A percentile compares a stretch with the other conserved stretches of the same genome.
Conservation (phyloP, 35 echinoderm and acorn worm genomes). For the Amphiura filiformis region DNA sequence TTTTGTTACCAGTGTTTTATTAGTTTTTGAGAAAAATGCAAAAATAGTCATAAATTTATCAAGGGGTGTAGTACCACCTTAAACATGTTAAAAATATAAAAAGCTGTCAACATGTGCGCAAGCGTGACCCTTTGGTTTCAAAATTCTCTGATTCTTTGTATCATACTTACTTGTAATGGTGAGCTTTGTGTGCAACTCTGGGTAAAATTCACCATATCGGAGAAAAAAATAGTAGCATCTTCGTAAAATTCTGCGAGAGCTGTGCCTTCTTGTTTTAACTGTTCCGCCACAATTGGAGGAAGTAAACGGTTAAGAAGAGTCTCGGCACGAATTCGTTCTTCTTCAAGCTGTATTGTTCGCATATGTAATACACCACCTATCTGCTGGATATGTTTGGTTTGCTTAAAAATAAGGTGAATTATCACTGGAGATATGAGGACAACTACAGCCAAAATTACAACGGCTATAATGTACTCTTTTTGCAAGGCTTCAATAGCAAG, state of each 20-base stretch:
- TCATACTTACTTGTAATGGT: conserved; percentile 70
- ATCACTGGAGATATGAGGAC: conserved; percentile 38
- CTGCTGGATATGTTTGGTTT: conserved; percentile 39
- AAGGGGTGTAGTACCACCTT: too few species aligned
- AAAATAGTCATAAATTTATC: too few species aligned
- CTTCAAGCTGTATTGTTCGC: conserved; percentile 33
- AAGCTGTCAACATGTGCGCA: too few species aligned
- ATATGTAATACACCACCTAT: conserved; percentile 4
- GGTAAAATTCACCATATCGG: conserved; percentile 72
- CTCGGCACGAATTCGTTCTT: conserved; percentile 48
- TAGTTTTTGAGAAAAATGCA: too few species aligned
- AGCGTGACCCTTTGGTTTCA: too few species aligned
- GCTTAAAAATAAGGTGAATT: conserved; percentile 28
- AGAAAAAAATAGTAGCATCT: conserved; percentile 68
- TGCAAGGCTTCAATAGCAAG: background rate
- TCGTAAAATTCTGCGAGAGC: conserved; percentile 54
- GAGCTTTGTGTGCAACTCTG: conserved; percentile 39
- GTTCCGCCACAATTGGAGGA: conserved; percentile 43
- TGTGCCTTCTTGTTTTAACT: conserved; percentile 34
- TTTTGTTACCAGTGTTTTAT: too few species aligned
- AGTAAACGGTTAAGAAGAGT: conserved; percentile 62
- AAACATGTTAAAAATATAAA: too few species aligned
- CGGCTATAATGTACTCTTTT: conserved; percentile 1
- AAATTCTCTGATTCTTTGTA: too few species aligned
- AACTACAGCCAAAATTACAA: conserved; percentile 1